These are phyloP conservation scores for Sycophila sp. DNA, from an alignment of 1,140 invertebrate species.

Conservation along the genomic window DNA sequence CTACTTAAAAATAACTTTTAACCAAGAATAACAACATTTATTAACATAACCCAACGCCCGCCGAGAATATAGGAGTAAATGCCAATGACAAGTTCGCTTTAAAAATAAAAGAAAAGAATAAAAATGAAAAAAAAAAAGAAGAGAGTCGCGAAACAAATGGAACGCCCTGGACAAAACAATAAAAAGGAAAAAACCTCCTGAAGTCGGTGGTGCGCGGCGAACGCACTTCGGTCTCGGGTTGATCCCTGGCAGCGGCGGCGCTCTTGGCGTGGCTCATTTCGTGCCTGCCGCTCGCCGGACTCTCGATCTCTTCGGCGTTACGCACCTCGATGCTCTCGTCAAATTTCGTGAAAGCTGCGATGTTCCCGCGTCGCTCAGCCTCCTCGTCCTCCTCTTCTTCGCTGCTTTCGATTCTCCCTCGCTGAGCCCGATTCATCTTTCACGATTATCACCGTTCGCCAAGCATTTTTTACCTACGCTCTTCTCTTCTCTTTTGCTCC, in stretches of 20 bases:
- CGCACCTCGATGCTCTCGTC: conserved; percentile 60
- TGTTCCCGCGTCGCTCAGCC: conserved; percentile 47
- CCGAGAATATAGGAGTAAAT: too few relatives aligned
- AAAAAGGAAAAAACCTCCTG: too few relatives aligned
- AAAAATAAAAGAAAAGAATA: too few relatives aligned
- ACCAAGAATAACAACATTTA: too few relatives aligned
- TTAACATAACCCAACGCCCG: too few relatives aligned
- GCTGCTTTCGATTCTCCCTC: neutral
- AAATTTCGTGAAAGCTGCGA: conserved; percentile 57
- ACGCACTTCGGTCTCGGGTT: conserved; percentile 43
- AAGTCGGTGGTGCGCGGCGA: conserved; percentile 47
- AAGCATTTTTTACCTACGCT: neutral
- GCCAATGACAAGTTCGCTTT: too few relatives aligned
- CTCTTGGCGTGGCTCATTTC: conserved; percentile 36
- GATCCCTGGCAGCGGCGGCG: too few relatives aligned
- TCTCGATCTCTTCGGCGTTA: conserved; percentile 59
- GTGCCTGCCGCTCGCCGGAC: conserved; percentile 47
- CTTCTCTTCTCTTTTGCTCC: neutral
- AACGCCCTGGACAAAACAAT: too few relatives aligned
- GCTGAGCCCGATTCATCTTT: too few relatives aligned
- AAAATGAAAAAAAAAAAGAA: too few relatives aligned
- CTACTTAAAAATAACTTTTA: too few relatives aligned
- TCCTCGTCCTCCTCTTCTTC: conserved; percentile 52
- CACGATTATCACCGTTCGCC: neutral
- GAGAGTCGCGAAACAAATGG: too few relatives aligned